These are phyloP conservation scores for Urocyon cinereoargenteus DNA, from an alignment of 2,797 vertebrate genomes.

Conservation along the genomic window DNA sequence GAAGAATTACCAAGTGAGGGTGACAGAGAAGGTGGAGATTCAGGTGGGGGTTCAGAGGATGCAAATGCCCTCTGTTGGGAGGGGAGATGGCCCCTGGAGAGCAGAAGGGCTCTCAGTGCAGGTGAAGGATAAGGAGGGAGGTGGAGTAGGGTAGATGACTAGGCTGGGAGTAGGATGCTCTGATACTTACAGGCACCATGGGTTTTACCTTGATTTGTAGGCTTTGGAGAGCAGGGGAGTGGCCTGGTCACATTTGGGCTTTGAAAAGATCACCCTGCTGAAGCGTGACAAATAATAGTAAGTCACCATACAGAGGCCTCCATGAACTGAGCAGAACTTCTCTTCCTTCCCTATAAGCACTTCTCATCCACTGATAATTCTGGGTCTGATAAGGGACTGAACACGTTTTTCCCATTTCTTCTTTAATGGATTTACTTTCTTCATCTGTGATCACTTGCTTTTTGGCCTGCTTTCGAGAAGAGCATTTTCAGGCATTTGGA, in stretches of 20 bases:
- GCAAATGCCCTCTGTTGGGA: rapidly evolving
- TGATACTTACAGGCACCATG: rapidly evolving
- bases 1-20: background rate
- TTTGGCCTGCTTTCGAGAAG: background rate
- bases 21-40: background rate
- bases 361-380: background rate
- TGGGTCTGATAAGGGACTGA: background rate
- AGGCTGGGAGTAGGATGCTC: background rate
- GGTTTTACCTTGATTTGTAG: background rate
- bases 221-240: background rate
- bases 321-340: background rate
- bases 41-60: background rate
- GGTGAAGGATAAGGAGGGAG: rapidly evolving
- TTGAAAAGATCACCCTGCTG: background rate
- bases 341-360: background rate
- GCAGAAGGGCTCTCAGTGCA: background rate
- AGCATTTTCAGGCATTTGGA: background rate
- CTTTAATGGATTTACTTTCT: slow-evolving; percentile 48
- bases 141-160: rapidly evolving
- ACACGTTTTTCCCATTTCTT: background rate
- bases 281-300: background rate
- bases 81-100: too few relatives aligned
- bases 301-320: background rate
- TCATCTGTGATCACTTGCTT: background rate
- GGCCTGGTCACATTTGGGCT: background rate